A percentile compares a stretch with the other conserved stretches of the same genome.
These are phyloP conservation scores for Zoanthus solanderi DNA, from an alignment of 92 coral and sea anemone genomes.

Conservation along the genomic window DNA sequence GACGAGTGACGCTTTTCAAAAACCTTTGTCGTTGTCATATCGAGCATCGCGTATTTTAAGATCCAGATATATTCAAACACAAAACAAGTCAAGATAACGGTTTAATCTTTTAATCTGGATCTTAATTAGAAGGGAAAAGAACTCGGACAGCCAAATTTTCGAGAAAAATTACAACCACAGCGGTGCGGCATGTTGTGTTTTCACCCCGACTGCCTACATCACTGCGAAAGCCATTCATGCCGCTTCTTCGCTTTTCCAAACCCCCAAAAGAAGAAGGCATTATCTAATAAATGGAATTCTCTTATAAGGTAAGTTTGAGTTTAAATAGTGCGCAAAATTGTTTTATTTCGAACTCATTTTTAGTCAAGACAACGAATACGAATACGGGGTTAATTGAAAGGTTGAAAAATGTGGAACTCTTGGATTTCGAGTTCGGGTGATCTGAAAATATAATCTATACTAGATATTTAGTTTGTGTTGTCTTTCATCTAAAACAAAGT, in stretches of 20 bases:
- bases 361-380: slow-evolving; percentile 12
- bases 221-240: slow-evolving; percentile 57
- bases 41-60: slow-evolving; percentile 28
- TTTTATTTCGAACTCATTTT: slow-evolving; percentile 1
- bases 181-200: slow-evolving; percentile 51
- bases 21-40: slow-evolving; percentile 29
- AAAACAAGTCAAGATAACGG: slow-evolving; percentile 45
- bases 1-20: slow-evolving; percentile 49
- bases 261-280: slow-evolving; percentile 41
- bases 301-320: slow-evolving; percentile 57
- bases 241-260: slow-evolving; percentile 49
- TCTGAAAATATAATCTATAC: slow-evolving; percentile 13
- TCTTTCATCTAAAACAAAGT: slow-evolving; percentile 45
- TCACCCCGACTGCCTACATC: slow-evolving; percentile 57
- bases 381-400: slow-evolving; percentile 13
- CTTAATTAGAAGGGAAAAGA: slow-evolving; percentile 49
- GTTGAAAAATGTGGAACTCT: slow-evolving; percentile 16
- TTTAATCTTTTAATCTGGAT: slow-evolving; percentile 44
- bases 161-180: slow-evolving; percentile 39
- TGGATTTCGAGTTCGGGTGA: slow-evolving; percentile 35
- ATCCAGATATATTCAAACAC: slow-evolving; percentile 44
- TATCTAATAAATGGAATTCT: slow-evolving; percentile 37
- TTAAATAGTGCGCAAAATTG: slow-evolving; percentile 29
- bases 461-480: slow-evolving; percentile 41
- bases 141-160: slow-evolving; percentile 39